Evolutionary conservation across 2,888 invertebrate genomes (phyloP), one percentile per base, ranked within the genome.

Genomic region (Iselma pallidipennis): DNA sequence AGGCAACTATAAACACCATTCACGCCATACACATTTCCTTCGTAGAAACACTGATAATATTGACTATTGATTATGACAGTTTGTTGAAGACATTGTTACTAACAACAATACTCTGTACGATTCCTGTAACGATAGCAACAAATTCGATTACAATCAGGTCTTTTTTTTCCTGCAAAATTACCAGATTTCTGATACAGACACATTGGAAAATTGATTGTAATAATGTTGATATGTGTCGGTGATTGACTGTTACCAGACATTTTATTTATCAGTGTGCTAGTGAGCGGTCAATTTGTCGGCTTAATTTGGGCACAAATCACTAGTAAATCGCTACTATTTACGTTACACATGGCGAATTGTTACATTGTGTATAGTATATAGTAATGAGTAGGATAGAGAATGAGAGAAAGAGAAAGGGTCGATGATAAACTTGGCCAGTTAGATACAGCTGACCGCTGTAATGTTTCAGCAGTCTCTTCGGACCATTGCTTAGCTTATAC

Each of bases 231-330:
- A 33, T 5, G 53, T 61, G 37, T 42, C 53, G n/a, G 16, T 59
- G 59, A 59, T 59, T n/a, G 59, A 53, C 48, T 33, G 37, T 59
- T 37, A 37, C 49, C 33, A 4, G 37, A 49, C 49, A 59, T 59
- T 63, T 63, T 63, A 63, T 63, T 63, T 63, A 63, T 63, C 63
- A 63, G 59, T 54, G 57, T 57, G 49, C 26, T 31, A 60, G 60
- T 68, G 67, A 69, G 70, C 69, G 71, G 72, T 66, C 70, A 70
- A 72, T 74, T 72, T 72, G 71, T 73, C 69, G 69, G 69, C 70
- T 68, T 77, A 76, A 76, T 77, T 78, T 71, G 73, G 63, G 66
- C 72, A 76, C 76, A 76, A 77, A 77, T 77, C 76, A 76, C 76
- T 68, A 72, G 72, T 71, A 73, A 78, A 78, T 76, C 75, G 71